A percentile compares a stretch with the other conserved stretches of the same genome.
These are phyloP conservation scores for Eutolmus rufibarbis DNA, from an alignment of 2,888 invertebrate species.

Conservation along the genomic window DNA sequence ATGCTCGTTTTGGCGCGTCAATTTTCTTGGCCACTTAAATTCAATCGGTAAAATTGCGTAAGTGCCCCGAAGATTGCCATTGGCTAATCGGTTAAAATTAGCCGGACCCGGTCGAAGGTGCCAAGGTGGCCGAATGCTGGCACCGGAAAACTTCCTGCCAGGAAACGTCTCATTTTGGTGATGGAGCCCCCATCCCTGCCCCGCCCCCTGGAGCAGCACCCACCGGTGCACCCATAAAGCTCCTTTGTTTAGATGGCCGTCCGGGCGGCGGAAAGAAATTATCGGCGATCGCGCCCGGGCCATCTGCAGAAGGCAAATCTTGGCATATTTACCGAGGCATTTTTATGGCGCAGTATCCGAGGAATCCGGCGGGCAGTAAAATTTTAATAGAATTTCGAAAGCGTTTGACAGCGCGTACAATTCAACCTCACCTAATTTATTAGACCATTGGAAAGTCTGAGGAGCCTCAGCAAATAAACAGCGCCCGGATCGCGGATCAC, in stretches of 20 bases:
- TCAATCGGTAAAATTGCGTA: neutral
- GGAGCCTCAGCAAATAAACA: constrained; percentile 31
- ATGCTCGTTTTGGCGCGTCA: neutral
- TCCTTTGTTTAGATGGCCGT: neutral
- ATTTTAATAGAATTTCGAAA: constrained; percentile 37
- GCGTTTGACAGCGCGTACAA: constrained; percentile 32
- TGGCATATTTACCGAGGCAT: constrained; percentile 4
- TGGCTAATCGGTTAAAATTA: neutral
- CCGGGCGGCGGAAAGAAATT: neutral
- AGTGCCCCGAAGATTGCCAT: neutral
- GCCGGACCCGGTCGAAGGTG: neutral
- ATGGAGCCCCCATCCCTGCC: neutral
- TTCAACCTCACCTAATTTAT: constrained; percentile 40
- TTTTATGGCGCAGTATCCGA: constrained; percentile 1
- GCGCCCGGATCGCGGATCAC: constrained; percentile 27
- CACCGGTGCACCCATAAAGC: neutral
- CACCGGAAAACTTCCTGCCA: neutral
- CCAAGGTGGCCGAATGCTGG: neutral
- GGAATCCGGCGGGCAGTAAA: neutral
- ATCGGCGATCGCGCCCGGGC: neutral
- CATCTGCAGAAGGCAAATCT: constrained; percentile 6
- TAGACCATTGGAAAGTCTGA: constrained; percentile 40
- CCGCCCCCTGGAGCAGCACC: neutral
- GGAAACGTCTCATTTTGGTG: neutral
- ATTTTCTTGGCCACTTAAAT: neutral